phyloP scores from a whole-genome alignment of 2,113 vertebrate species.

The Semicossyphus pulcher region DNA sequence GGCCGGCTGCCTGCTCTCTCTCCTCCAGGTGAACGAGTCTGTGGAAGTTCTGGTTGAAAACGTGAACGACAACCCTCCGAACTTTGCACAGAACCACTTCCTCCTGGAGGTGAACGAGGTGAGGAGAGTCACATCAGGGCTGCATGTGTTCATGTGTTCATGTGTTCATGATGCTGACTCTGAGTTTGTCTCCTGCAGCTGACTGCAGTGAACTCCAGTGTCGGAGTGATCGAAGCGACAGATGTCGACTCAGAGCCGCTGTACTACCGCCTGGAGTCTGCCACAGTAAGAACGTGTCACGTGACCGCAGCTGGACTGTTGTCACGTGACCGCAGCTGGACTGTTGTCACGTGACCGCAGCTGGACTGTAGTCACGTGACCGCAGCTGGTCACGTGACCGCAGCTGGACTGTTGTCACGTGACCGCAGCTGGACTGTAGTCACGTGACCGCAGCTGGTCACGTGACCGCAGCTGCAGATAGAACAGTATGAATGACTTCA shows the following conservation, averaged over 20 bases:
- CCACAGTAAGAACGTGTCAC: conserved; percentile 61
- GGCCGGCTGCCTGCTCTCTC: too few species aligned
- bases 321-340: too few species aligned
- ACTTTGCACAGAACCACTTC: conserved; percentile 77
- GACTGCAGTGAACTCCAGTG: conserved; percentile 72
- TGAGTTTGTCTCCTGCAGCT: conserved; percentile 67
- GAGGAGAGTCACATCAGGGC: background rate
- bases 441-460: too few species aligned
- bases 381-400: too few species aligned
- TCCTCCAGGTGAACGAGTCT: conserved; percentile 71
- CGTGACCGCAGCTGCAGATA: too few species aligned
- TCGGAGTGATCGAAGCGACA: conserved; percentile 75
- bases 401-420: too few species aligned
- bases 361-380: too few species aligned
- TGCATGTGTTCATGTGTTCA: background rate
- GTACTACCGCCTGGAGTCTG: conserved; percentile 79
- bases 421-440: too few species aligned
- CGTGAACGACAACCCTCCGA: conserved; percentile 83
- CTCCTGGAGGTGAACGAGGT: conserved; percentile 82
- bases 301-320: too few species aligned
- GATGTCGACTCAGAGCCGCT: conserved; percentile 80
- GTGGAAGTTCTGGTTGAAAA: conserved; percentile 77
- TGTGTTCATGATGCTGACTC: background rate
- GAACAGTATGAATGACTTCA: too few species aligned
- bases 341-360: too few species aligned